Percentiles rank a stretch among this genome's conserved stretches.
Evolutionary conservation across 2,888 invertebrate species (phyloP).

Genomic region (Prosopocoilus inquinatus): DNA sequence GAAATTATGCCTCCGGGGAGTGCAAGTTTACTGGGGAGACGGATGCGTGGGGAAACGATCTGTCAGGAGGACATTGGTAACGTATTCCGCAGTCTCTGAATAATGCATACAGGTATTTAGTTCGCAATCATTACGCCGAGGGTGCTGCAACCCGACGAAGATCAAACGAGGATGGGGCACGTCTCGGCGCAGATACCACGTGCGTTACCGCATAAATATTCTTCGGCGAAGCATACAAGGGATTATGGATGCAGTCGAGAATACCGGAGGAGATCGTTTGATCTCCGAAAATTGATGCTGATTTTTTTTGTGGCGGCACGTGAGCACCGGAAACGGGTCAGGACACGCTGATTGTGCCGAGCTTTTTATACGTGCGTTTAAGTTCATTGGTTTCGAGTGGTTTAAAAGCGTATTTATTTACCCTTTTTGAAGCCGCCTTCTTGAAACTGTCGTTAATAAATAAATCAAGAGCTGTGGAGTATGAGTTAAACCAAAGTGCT

Average conservation of each 20-base stretch:
- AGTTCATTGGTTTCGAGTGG: no score
- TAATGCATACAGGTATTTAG: conserved; percentile 30
- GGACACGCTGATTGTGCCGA: no score
- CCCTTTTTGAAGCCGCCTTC: no score
- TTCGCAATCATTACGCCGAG: conserved; percentile 22
- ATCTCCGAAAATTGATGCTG: conserved; percentile 4
- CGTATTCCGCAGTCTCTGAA: conserved; percentile 26
- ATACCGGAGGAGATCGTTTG: background rate
- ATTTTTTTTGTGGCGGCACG: background rate
- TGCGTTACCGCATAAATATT: background rate
- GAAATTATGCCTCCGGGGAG: conserved; percentile 37
- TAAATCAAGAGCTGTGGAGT: no score
- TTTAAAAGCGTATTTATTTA: no score
- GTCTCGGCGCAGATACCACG: background rate
- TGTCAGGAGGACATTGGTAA: conserved; percentile 28
- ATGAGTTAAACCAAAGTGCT: no score
- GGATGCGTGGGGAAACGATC: conserved; percentile 27
- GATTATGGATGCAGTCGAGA: conserved; percentile 1
- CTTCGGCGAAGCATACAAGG: conserved; percentile 1
- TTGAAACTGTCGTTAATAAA: no score
- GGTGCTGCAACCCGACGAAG: conserved; percentile 7
- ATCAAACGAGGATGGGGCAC: conserved; percentile 13
- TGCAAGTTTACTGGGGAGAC: conserved; percentile 13
- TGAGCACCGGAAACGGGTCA: background rate
- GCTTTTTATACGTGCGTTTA: no score